Conservation (phyloP, 2,888 invertebrate genomes). For the Monoplex corrugatus region DNA sequence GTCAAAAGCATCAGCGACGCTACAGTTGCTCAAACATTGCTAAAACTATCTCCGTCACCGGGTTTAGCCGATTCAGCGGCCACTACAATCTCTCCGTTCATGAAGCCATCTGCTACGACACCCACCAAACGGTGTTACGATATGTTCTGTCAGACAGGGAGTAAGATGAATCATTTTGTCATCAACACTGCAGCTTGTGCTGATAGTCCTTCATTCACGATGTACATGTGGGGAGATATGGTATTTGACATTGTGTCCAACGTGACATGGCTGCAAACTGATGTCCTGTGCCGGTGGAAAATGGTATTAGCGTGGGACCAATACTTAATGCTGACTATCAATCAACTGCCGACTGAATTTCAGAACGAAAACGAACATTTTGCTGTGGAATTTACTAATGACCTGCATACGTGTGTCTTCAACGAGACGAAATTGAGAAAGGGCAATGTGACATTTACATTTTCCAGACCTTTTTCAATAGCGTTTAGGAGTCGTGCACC, state of each 20-base stretch:
- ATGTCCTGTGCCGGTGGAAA: neutral
- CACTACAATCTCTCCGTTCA: no score
- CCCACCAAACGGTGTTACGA: no score
- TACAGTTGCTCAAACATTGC: no score
- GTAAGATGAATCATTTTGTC: neutral
- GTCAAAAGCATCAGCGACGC: no score
- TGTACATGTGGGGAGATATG: neutral
- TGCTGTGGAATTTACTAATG: neutral
- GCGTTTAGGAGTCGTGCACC: neutral
- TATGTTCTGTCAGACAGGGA: neutral
- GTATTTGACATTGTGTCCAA: neutral
- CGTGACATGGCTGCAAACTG: neutral
- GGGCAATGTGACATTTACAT: neutral
- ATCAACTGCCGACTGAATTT: neutral
- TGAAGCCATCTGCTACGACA: no score
- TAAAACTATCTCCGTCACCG: no score
- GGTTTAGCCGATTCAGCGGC: no score
- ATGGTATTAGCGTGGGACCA: neutral
- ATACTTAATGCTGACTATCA: neutral
- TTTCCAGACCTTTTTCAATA: neutral
- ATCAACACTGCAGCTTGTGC: neutral
- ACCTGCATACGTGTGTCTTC: neutral
- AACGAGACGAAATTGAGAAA: neutral
- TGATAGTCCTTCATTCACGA: neutral
- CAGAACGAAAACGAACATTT: neutral